Evolutionary conservation across 2,888 invertebrate species (phyloP), one percentile per base, ranked within the genome.

Genomic region (Hipparchia sbordonii): DNA sequence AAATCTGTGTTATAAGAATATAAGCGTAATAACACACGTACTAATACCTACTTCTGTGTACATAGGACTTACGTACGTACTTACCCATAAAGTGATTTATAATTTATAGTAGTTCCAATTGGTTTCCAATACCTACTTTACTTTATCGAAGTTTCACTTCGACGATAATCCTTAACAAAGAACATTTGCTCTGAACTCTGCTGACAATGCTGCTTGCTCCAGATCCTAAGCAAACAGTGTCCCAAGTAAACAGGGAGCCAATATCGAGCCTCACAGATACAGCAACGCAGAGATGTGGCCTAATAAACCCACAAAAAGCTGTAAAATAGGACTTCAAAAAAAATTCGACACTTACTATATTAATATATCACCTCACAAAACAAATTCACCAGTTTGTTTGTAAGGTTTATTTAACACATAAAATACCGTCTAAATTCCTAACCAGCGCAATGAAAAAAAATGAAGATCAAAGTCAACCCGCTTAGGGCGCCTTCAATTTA

Each of bases 191-290:
- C 12, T 59, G 59, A 33, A 59, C 67, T 68, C 59, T 10, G 45
- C 71, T 54, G 46, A 54, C 54, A 9, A 59, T 57, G 57, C 59
- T 68, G 61, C 23, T n/a, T 12, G 33, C 46, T 67, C 23, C 59
- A 54, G 46, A 23, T 67, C 67, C 71, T 67, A 71, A 71, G 46
- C 67, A 71, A 71, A 66, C 60, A 63, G 9, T 67, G 71, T 52
- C 71, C 67, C 71, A 71, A 71, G 67, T 71, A 71, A 71, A 61
- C 67, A 67, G 8, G 39, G 39, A 52, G 52, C 60, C 66, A 62
- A 67, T 71, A 65, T 59, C 59, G 45, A 67, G 23, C 60, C 48
- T 54, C 52, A 66, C 13, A 6, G 8, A 66, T 60, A 45, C 33
- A 57, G 57, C 57, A 8, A 23, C 13, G 23, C 23, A 57, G 7